A percentile compares a stretch with the other conserved stretches of the same genome.
phyloP scores from a whole-genome alignment of 2,797 vertebrate genomes.

The Carcharodon carcharias region DNA sequence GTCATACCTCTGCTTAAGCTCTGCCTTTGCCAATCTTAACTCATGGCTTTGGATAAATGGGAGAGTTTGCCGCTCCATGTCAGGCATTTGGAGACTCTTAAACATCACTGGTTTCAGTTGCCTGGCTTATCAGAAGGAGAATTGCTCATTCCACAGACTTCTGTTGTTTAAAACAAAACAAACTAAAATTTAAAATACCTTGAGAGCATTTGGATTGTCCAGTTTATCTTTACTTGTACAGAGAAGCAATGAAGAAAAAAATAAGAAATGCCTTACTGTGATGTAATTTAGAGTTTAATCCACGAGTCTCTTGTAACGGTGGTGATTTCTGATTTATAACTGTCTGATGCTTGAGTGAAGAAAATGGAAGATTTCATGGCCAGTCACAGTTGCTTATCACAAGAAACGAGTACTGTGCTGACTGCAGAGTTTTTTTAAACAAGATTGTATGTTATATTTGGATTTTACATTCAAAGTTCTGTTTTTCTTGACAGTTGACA shows the following conservation, averaged over 20 bases:
- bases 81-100: not conserved
- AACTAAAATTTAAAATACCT: not conserved
- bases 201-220: not conserved
- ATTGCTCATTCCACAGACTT: not conserved
- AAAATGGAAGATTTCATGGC: constrained; percentile 37
- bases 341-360: constrained; percentile 37
- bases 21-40: not conserved
- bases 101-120: not conserved
- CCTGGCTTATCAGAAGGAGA: not conserved
- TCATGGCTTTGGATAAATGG: not conserved
- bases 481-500: not conserved
- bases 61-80: not conserved
- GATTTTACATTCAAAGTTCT: not conserved
- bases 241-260: not conserved
- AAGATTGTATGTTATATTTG: not conserved
- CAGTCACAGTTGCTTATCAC: not conserved
- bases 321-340: not conserved
- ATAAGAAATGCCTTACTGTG: not conserved
- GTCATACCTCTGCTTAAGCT: not conserved
- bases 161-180: not conserved
- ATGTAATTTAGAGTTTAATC: not conserved
- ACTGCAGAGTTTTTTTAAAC: not conserved
- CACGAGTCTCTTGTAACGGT: not conserved
- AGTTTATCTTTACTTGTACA: not conserved
- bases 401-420: not conserved